A percentile compares a stretch with the other conserved stretches of the same genome.
These are phyloP conservation scores for Amphiprion percula DNA, from an alignment of 2,113 vertebrate genomes.

Conservation along the genomic window DNA sequence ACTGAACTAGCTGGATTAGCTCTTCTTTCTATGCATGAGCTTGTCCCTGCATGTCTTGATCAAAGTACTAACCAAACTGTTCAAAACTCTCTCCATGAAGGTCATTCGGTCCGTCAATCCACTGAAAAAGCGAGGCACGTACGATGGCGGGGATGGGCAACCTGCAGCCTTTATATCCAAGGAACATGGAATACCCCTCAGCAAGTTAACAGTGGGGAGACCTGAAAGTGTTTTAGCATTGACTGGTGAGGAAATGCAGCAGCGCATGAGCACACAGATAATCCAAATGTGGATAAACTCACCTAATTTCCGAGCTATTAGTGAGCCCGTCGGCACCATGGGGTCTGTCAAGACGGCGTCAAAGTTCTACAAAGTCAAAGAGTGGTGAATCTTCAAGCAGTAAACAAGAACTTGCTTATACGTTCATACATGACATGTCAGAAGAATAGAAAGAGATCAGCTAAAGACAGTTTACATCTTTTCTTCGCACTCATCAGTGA, in stretches of 20 bases:
- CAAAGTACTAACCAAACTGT: constrained; percentile 73
- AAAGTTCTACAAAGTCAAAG: constrained; percentile 72
- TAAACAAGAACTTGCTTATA: too few relatives aligned
- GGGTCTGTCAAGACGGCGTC: constrained; percentile 82
- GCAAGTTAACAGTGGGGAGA: constrained; percentile 75
- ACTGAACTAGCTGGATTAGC: neutral
- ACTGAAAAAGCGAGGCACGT: constrained; percentile 84
- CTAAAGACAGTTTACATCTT: too few relatives aligned
- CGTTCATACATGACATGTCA: too few relatives aligned
- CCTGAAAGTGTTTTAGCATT: constrained; percentile 36
- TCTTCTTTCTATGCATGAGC: neutral
- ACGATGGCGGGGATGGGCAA: constrained; percentile 83
- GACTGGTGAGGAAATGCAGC: neutral
- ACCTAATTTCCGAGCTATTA: constrained; percentile 77
- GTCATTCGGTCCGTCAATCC: constrained; percentile 86
- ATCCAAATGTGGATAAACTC: constrained; percentile 1
- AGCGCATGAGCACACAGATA: neutral
- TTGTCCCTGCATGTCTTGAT: neutral
- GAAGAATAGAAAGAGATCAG: too few relatives aligned
- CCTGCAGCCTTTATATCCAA: constrained; percentile 75
- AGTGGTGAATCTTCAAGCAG: neutral
- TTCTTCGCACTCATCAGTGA: too few relatives aligned
- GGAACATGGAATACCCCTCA: constrained; percentile 76
- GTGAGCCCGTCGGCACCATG: constrained; percentile 67
- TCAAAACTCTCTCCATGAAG: constrained; percentile 84